phyloP scores from a whole-genome alignment of 2,797 vertebrate species.

The Sebastes variabilis region DNA sequence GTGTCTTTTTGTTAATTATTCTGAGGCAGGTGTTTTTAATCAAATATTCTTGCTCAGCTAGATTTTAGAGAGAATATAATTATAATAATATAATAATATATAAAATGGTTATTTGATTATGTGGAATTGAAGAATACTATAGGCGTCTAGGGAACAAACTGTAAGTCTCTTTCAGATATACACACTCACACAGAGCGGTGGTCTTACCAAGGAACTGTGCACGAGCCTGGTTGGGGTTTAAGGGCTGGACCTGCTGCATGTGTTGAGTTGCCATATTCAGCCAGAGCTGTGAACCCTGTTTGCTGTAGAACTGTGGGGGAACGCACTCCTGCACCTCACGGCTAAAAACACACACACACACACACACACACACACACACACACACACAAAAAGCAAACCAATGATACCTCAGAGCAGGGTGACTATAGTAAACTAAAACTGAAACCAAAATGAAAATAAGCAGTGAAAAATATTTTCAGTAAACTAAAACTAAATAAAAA shows the following conservation, averaged over 20 bases:
- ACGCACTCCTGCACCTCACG: slow-evolving; percentile 91
- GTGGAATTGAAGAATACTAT: neutral
- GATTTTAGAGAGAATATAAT: neutral
- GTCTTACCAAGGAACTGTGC: slow-evolving; percentile 94
- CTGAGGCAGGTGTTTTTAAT: neutral
- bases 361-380: neutral
- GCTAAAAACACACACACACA: slow-evolving; percentile 65
- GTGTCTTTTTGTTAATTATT: neutral
- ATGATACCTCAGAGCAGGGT: too few species aligned
- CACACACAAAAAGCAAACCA: neutral
- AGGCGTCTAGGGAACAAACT: slow-evolving; percentile 60
- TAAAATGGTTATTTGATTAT: neutral
- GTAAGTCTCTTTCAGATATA: neutral
- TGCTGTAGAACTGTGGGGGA: slow-evolving; percentile 86
- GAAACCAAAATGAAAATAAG: too few species aligned
- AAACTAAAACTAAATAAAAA: too few species aligned
- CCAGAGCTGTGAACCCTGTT: slow-evolving; percentile 87
- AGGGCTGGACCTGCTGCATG: slow-evolving; percentile 89
- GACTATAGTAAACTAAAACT: too few species aligned
- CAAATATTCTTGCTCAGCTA: neutral
- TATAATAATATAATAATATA: neutral
- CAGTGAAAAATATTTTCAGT: too few species aligned
- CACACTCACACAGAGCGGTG: neutral
- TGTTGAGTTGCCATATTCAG: slow-evolving; percentile 89
- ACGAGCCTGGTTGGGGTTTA: slow-evolving; percentile 94